phyloP scores from a whole-genome alignment of 1,140 invertebrate genomes.

The Brachionus sp. region DNA sequence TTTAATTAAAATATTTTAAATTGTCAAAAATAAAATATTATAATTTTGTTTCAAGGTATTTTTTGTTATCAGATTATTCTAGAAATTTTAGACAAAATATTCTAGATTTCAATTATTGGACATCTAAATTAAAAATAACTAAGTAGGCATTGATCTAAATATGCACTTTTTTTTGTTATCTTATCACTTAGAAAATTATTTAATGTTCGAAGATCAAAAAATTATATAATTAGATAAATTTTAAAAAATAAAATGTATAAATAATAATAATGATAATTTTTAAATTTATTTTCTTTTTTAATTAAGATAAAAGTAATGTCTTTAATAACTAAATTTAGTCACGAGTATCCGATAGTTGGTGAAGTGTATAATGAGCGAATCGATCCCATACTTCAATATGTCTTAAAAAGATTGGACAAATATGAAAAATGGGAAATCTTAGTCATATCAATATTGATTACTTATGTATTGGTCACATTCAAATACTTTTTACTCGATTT shows the following conservation, averaged over 20 bases:
- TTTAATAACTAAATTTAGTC: not conserved
- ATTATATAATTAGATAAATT: not conserved
- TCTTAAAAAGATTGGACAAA: not conserved
- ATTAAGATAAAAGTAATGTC: not conserved
- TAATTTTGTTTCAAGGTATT: not conserved
- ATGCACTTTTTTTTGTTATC: not conserved
- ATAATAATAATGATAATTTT: not conserved
- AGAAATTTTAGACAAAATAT: not conserved
- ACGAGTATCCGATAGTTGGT: not conserved
- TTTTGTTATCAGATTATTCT: not conserved
- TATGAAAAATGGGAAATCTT: constrained; percentile 42
- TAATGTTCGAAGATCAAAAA: constrained; percentile 15
- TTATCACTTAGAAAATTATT: not conserved
- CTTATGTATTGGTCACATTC: constrained; percentile 4
- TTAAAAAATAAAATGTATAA: not conserved
- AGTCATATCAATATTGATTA: not conserved
- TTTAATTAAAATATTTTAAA: not conserved
- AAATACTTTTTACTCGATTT: constrained; percentile 32
- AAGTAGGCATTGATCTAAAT: not conserved
- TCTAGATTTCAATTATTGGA: not conserved
- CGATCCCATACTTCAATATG: not conserved
- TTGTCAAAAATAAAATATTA: not conserved
- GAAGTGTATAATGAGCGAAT: not conserved
- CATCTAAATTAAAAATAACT: not conserved
- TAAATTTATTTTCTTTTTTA: not conserved